A percentile compares a stretch with the other conserved stretches of the same genome.
These are phyloP conservation scores for Baccha elongata DNA, from an alignment of 2,888 invertebrate species.

Conservation along the genomic window DNA sequence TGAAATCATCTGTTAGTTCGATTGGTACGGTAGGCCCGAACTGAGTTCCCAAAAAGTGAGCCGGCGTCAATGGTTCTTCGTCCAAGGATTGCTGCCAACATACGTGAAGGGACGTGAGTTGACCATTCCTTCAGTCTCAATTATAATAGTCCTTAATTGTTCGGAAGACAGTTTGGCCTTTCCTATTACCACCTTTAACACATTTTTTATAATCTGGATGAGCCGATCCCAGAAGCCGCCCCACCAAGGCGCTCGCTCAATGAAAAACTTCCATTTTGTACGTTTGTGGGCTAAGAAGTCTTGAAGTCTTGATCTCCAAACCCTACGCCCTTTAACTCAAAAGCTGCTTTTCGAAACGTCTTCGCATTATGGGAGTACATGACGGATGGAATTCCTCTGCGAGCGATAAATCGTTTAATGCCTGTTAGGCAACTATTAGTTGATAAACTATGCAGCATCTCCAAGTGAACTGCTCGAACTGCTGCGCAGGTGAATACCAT, in stretches of 20 bases:
- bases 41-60: background rate
- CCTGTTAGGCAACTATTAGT: background rate
- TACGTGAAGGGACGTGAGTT: constrained; percentile 12
- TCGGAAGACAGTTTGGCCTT: constrained; percentile 11
- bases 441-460: background rate
- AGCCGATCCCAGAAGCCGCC: background rate
- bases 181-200: constrained; percentile 13
- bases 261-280: background rate
- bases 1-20: background rate
- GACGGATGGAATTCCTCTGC: background rate
- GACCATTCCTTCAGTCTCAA: constrained; percentile 15
- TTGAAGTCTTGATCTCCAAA: background rate
- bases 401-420: constrained; percentile 3
- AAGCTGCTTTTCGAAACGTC: constrained; percentile 9
- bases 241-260: too few relatives aligned
- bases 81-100: background rate
- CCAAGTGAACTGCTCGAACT: constrained; percentile 4
- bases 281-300: background rate
- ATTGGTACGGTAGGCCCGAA: constrained; percentile 11
- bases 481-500: constrained; percentile 24
- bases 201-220: constrained; percentile 5
- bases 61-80: background rate
- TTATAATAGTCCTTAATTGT: constrained; percentile 3
- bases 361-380: background rate
- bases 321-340: background rate